These are phyloP conservation scores for Leptinotarsa lineolata DNA, from an alignment of 1,140 invertebrate species.

Conservation along the genomic window DNA sequence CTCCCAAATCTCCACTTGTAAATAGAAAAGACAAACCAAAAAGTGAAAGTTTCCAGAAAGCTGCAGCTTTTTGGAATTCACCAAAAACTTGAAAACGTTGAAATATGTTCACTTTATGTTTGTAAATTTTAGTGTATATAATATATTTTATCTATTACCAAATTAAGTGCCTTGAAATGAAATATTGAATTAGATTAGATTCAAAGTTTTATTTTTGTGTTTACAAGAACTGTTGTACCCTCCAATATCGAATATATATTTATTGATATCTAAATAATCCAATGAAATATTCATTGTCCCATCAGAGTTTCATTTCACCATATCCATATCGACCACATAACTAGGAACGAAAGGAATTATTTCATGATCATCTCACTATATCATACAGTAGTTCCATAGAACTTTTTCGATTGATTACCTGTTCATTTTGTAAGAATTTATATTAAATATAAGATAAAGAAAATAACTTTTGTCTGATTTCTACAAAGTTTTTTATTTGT, in stretches of 20 bases:
- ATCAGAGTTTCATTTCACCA: background rate
- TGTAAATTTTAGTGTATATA: conserved; percentile 36
- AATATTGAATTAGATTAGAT: conserved; percentile 23
- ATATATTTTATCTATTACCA: conserved; percentile 35
- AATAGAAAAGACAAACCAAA: conserved; percentile 41
- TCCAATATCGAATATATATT: conserved; percentile 32
- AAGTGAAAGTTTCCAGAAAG: conserved; percentile 49
- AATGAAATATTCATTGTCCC: conserved; percentile 21
- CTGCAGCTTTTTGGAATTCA: conserved; percentile 50
- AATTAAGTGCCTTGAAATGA: conserved; percentile 38
- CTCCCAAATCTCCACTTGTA: conserved; percentile 31
- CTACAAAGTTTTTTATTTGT: too few relatives aligned
- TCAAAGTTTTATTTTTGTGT: conserved; percentile 34
- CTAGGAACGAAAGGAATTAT: too few relatives aligned
- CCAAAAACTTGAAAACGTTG: conserved; percentile 40
- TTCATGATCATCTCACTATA: too few relatives aligned
- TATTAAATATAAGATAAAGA: too few relatives aligned
- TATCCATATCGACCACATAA: background rate
- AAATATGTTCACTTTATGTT: conserved; percentile 21
- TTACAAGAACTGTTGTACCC: conserved; percentile 35
- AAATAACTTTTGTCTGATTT: too few relatives aligned
- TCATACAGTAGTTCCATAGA: too few relatives aligned
- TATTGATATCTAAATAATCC: conserved; percentile 5
- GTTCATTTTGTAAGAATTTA: too few relatives aligned
- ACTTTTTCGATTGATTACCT: too few relatives aligned